These are phyloP conservation scores for Fundulus diaphanus DNA, from an alignment of 2,797 vertebrate species.

Conservation along the genomic window DNA sequence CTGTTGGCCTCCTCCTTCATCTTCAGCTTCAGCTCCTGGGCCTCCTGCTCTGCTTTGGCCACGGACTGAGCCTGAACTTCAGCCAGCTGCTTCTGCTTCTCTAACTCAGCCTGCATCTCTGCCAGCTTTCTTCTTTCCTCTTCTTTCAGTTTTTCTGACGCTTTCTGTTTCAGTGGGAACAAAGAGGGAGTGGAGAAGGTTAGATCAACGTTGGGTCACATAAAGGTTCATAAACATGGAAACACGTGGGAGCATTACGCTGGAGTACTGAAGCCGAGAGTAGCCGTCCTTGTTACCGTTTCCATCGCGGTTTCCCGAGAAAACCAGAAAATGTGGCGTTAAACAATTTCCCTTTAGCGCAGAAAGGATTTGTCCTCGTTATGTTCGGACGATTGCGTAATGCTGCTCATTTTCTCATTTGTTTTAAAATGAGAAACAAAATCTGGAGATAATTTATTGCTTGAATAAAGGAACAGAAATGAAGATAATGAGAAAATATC, in stretches of 20 bases:
- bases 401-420: not conserved
- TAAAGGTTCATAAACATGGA: constrained; percentile 29
- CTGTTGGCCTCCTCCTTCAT: constrained; percentile 92
- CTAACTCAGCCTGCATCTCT: constrained; percentile 92
- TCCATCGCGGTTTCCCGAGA: not conserved
- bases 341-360: not conserved
- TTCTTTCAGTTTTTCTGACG: constrained; percentile 92
- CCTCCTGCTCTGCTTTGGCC: constrained; percentile 90
- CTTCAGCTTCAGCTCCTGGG: constrained; percentile 86
- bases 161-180: constrained; percentile 85
- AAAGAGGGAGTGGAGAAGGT: constrained; percentile 46
- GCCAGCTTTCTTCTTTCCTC: constrained; percentile 90
- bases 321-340: not conserved
- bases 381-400: not conserved
- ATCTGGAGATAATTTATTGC: too few species aligned
- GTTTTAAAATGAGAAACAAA: too few species aligned
- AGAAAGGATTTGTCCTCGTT: not conserved
- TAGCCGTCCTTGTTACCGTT: not conserved
- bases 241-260: constrained; percentile 46
- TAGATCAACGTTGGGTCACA: constrained; percentile 46
- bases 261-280: not conserved
- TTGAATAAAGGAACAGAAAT: too few species aligned
- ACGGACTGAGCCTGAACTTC: constrained; percentile 91
- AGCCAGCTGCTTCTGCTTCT: constrained; percentile 92
- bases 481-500: too few species aligned